Percentiles rank a stretch among this genome's conserved stretches.
Conservation (phyloP, 2,797 vertebrate species). For the Glyptemys insculpta region DNA sequence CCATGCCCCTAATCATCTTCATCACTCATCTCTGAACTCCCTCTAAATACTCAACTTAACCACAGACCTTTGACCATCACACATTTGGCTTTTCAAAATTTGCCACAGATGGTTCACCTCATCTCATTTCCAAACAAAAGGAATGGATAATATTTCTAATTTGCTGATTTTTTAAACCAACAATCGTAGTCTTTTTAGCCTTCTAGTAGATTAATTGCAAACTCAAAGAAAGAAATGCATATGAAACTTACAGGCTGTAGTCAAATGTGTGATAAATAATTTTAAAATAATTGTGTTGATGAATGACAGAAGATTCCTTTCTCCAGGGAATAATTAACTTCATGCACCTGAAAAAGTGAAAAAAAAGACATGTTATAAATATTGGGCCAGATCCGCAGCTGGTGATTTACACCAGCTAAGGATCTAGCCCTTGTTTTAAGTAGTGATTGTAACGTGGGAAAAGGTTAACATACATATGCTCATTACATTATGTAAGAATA, state of each 20-base stretch:
- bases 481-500: not conserved
- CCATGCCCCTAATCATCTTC: not conserved
- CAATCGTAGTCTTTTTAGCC: not conserved
- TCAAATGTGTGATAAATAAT: conserved; percentile 8
- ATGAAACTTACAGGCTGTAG: not conserved
- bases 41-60: not conserved
- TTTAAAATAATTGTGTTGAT: not conserved
- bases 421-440: not conserved
- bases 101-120: not conserved
- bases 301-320: conserved; percentile 3
- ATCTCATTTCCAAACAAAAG: not conserved
- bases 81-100: not conserved
- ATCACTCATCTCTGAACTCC: not conserved
- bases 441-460: not conserved
- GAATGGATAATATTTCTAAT: not conserved
- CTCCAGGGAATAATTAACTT: not conserved
- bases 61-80: not conserved
- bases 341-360: not conserved
- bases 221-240: conserved; percentile 21
- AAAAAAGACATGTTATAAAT: not conserved
- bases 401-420: not conserved
- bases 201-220: conserved; percentile 24
- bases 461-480: not conserved
- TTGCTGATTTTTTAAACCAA: not conserved
- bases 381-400: not conserved